Evolutionary conservation across 2,888 invertebrate species (phyloP), one percentile per base, ranked within the genome.

Genomic region (Homarus gammarus): DNA sequence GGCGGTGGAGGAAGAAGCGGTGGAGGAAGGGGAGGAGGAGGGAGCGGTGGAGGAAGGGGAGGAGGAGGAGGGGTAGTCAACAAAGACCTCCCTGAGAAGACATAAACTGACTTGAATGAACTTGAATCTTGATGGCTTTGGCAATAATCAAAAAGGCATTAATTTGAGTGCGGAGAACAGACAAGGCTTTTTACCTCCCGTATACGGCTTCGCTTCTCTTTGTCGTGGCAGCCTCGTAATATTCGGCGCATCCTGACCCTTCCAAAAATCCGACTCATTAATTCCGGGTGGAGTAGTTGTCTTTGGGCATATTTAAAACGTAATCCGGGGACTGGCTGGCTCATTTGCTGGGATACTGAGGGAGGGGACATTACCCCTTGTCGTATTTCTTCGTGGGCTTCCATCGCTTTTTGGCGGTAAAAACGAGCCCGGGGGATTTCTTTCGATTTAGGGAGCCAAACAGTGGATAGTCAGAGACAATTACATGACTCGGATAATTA

Each of bases 61-160:
- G 70, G 27, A 27, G 36, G 70, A 70, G 70, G 36, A n/a, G n/a
- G n/a, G 44, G 27, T 75, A 15, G 18, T 15, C 36, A 31, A 36
- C 31, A 49, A 49, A 36, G 36, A 33, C 1, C 56, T 44, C 27
- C 83, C 27, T 36, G 33, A 70, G 70, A 83, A 49, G 75, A 84
- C 73, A 73, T 73, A 72, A 75, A 84, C 73, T 75, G 38, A 51
- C 56, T 56, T 38, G 61, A 75, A 51, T 61, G 36, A 75, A 61
- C 38, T 68, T 10, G 51, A 73, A 73, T 77, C 85, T 77, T 78
- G 64, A 85, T 78, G 85, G 85, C 85, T 77, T 85, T 85, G 56
- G 85, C 77, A 85, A 85, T 85, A 85, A 85, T 85, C 77, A 85
- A 85, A 85, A 85, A 85, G 77, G 77, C 77, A 77, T 85, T 85